Conservation (phyloP, 1,140 invertebrate species). For the Heliconius himera region DNA sequence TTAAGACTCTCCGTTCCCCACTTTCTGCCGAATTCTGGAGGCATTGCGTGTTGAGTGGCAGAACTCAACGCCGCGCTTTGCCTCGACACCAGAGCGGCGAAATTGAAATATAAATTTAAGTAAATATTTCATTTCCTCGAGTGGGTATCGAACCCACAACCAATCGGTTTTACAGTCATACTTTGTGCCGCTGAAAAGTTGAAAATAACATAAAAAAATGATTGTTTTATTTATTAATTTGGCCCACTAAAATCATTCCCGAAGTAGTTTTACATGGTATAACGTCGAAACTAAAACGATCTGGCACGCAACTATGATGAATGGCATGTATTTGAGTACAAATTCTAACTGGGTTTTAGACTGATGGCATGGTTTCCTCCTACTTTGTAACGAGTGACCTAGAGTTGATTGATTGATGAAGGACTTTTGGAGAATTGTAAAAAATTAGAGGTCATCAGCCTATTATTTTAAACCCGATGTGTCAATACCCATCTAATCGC, state of each 20-base stretch:
- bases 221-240: slow-evolving; percentile 13
- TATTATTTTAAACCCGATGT: too few species aligned
- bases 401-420: slow-evolving; percentile 7
- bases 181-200: not conserved
- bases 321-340: slow-evolving; percentile 25
- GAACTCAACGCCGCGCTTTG: too few species aligned
- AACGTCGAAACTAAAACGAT: not conserved
- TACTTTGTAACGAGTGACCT: slow-evolving; percentile 16
- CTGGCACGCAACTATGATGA: slow-evolving; percentile 39
- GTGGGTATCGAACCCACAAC: too few species aligned
- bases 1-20: too few species aligned
- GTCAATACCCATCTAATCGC: too few species aligned
- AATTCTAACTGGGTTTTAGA: slow-evolving; percentile 33
- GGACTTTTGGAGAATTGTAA: not conserved
- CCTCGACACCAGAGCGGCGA: too few species aligned
- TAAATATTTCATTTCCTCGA: too few species aligned
- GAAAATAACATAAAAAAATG: not conserved
- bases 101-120: too few species aligned
- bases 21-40: too few species aligned
- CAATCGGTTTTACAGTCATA: too few species aligned
- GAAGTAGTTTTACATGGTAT: slow-evolving; percentile 3
- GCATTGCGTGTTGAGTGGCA: too few species aligned
- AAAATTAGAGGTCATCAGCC: not conserved
- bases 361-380: slow-evolving; percentile 36
- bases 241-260: not conserved